Conservation (phyloP, 2,113 vertebrate genomes). For the Platysternon megacephalum region DNA sequence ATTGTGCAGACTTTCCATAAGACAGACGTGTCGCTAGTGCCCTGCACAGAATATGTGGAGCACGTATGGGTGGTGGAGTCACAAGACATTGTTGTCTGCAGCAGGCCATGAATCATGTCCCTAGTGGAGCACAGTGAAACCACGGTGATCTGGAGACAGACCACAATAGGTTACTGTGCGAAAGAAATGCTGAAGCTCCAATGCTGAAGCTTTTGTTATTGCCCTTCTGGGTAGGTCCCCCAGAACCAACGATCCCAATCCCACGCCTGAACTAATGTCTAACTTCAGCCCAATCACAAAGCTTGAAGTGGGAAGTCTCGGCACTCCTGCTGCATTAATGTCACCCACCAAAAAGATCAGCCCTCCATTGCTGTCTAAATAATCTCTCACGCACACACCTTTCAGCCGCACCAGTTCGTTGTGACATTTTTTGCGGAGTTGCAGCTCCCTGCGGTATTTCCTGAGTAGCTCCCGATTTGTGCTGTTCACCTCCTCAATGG, state of each 20-base stretch:
- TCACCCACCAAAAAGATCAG: neutral
- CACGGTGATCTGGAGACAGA: neutral
- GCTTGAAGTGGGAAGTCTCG: neutral
- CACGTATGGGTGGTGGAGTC: neutral
- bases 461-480: conserved; percentile 92
- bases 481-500: conserved; percentile 89
- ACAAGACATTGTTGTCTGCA: neutral
- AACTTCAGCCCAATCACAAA: neutral
- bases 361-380: neutral
- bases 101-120: neutral
- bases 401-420: conserved; percentile 94
- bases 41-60: neutral
- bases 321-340: neutral
- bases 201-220: neutral
- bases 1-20: no score
- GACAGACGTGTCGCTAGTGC: neutral
- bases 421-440: conserved; percentile 97
- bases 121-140: neutral
- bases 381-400: conserved; percentile 72
- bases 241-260: neutral
- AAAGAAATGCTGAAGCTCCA: neutral
- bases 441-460: conserved; percentile 95
- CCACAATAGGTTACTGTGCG: neutral
- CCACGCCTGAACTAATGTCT: neutral
- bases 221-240: accelerated